phyloP scores from a whole-genome alignment of 64 coral and sea anemone species.

The Stichodactyla helianthus region DNA sequence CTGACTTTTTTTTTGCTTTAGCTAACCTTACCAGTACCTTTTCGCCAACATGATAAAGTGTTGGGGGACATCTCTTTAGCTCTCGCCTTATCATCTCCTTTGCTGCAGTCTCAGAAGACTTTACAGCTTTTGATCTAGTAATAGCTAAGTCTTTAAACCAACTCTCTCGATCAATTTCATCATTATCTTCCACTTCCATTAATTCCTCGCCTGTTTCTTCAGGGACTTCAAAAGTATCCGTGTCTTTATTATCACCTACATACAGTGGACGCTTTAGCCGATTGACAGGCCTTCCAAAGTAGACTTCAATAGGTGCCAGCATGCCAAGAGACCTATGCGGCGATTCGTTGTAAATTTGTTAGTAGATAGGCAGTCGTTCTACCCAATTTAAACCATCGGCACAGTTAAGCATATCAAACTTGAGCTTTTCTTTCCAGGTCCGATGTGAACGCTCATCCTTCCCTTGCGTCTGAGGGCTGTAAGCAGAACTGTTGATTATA shows the following conservation, averaged over 20 bases:
- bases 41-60: constrained; percentile 29
- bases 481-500: constrained; percentile 30
- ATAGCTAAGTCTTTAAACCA: not conserved
- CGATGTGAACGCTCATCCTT: constrained; percentile 34
- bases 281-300: constrained; percentile 11
- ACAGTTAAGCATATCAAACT: not conserved
- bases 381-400: constrained; percentile 23
- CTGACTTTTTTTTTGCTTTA: not conserved
- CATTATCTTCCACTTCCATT: not conserved
- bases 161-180: not conserved
- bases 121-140: not conserved
- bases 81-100: not conserved
- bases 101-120: not conserved
- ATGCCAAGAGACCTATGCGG: constrained; percentile 32
- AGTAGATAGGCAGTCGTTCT: constrained; percentile 17
- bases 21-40: constrained; percentile 11
- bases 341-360: constrained; percentile 26
- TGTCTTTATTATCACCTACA: not conserved
- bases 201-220: not conserved
- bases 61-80: constrained; percentile 1
- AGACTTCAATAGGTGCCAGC: constrained; percentile 31
- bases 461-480: constrained; percentile 44
- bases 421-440: constrained; percentile 36
- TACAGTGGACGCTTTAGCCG: not conserved
- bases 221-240: not conserved